phyloP scores from a whole-genome alignment of 2,888 invertebrate genomes.

The Caenorhabditis wallacei region DNA sequence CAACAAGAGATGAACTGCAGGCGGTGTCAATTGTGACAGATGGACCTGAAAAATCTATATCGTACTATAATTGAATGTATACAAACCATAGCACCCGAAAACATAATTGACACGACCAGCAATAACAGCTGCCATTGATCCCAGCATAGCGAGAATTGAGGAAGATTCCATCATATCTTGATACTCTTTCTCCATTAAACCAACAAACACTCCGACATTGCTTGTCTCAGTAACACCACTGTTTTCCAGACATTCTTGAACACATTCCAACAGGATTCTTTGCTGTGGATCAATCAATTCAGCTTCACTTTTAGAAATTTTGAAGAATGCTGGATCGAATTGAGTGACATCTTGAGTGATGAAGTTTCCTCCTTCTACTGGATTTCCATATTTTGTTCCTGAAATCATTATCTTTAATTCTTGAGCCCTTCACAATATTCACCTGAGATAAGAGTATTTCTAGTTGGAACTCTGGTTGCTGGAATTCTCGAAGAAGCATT shows the following conservation, averaged over 20 bases:
- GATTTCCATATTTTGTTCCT: slow-evolving; percentile 70
- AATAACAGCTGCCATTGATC: slow-evolving; percentile 74
- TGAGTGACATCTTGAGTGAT: slow-evolving; percentile 66
- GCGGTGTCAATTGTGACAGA: slow-evolving; percentile 97
- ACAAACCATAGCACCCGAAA: slow-evolving; percentile 70
- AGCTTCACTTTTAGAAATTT: slow-evolving; percentile 79
- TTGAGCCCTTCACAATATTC: background rate
- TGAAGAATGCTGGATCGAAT: slow-evolving; percentile 81
- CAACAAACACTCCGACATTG: slow-evolving; percentile 78
- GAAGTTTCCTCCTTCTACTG: slow-evolving; percentile 80
- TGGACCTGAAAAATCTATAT: slow-evolving; percentile 86
- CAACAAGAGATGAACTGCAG: slow-evolving; percentile 95
- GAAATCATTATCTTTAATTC: background rate
- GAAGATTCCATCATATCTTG: slow-evolving; percentile 73
- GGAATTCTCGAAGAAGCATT: slow-evolving; percentile 76
- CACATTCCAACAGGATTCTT: slow-evolving; percentile 78
- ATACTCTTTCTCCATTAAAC: slow-evolving; percentile 81
- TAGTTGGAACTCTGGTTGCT: slow-evolving; percentile 73
- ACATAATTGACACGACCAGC: slow-evolving; percentile 79
- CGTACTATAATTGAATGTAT: background rate
- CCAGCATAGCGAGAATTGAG: slow-evolving; percentile 74
- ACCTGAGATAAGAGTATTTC: slow-evolving; percentile 75
- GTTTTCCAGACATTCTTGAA: slow-evolving; percentile 79
- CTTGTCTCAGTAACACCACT: slow-evolving; percentile 65
- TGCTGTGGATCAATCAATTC: slow-evolving; percentile 82